Percentiles rank a stretch among this genome's conserved stretches.
Conservation (phyloP, 2,888 invertebrate genomes). For the Smittia aterrima region DNA sequence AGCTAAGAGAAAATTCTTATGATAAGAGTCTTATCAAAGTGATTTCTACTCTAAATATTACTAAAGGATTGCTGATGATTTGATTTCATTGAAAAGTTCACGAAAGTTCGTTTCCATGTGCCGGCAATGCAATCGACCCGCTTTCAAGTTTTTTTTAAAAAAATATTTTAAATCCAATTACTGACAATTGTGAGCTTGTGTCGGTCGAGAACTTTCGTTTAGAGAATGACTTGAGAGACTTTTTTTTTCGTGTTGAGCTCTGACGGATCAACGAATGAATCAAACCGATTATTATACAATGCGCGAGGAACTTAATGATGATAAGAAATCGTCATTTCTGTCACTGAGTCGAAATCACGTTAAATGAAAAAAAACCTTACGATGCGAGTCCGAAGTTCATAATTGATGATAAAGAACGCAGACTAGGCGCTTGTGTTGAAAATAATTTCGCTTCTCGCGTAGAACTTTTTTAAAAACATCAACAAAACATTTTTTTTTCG, state of each 20-base stretch:
- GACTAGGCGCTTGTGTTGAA: background rate
- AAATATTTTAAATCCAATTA: no score
- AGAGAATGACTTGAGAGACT: no score
- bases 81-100: background rate
- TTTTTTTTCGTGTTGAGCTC: no score
- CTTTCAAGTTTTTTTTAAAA: background rate
- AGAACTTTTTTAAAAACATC: background rate
- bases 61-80: no score
- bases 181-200: no score
- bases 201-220: no score
- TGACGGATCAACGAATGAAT: no score
- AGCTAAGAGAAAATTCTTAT: slow-evolving; percentile 42
- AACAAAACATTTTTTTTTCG: background rate
- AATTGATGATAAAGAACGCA: slow-evolving; percentile 3
- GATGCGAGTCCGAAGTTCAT: slow-evolving; percentile 14
- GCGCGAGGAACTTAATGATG: no score
- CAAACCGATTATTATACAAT: no score
- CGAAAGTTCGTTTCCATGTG: background rate
- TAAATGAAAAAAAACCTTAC: background rate
- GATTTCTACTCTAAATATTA: no score
- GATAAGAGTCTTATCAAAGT: background rate
- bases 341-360: background rate
- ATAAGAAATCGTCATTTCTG: no score
- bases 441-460: background rate
- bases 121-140: background rate